Evolutionary conservation across 2,113 vertebrate genomes (phyloP).

Genomic region (Fulica atra): DNA sequence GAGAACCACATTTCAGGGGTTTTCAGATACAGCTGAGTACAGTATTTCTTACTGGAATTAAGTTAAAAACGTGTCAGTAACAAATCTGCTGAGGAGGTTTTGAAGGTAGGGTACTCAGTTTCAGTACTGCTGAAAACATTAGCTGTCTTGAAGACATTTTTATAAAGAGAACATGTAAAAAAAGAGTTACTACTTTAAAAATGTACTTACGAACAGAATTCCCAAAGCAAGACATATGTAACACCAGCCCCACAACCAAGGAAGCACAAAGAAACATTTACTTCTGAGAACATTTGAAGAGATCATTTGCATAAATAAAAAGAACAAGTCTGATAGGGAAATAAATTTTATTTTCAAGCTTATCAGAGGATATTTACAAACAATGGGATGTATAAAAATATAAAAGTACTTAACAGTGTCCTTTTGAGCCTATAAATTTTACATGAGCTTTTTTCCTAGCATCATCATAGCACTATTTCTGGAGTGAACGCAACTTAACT

Average conservation of each 20-base stretch:
- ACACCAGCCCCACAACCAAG: background rate
- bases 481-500: conserved; percentile 60
- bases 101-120: background rate
- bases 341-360: conserved; percentile 84
- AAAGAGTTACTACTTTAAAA: background rate
- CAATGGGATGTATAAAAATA: conserved; percentile 80
- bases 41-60: background rate
- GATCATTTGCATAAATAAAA: conserved; percentile 5
- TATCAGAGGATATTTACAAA: conserved; percentile 81
- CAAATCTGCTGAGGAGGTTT: background rate
- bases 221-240: background rate
- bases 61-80: background rate
- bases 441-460: conserved; percentile 75
- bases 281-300: background rate
- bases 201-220: background rate
- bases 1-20: background rate
- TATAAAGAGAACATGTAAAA: background rate
- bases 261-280: background rate
- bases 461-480: conserved; percentile 68
- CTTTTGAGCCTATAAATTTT: conserved; percentile 74
- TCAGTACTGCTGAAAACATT: background rate
- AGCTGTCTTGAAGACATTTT: background rate
- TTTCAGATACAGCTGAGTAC: accelerated
- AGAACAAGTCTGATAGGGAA: conserved; percentile 72
- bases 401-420: conserved; percentile 79